Base-by-base conservation (phyloP, 2,797 vertebrate species). In the Antennarius maculatus region DNA sequence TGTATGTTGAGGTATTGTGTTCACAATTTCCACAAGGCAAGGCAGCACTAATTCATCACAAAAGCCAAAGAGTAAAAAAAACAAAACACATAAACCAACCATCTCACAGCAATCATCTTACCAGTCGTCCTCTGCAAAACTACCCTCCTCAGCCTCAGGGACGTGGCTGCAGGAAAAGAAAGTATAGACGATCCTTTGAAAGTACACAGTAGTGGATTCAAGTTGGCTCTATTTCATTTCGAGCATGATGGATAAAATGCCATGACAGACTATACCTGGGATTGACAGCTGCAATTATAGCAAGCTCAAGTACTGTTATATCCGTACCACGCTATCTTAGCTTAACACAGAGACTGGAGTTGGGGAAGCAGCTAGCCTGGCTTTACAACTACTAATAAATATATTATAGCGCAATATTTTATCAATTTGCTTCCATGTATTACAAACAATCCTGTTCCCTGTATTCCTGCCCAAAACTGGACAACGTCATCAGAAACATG, bases 111-210 rank as follows among this genome's bases (percentile, higher is more conserved):
- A 79, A 61, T 80, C 76, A 58, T 88, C 97, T 99, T 98, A 98
- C 97, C 97, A 94, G 91, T 96, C 95, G 48, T 97, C 96, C 83
- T 97, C 94, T 76, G 95, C 91, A 94, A 94, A 93, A 94, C 92
- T 95, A 96, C 92, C 94, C 80, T 98, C 97, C 92, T 98, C 97
- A 86, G 94, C 91, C 77, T 98, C 97, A 71, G 95, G 95, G 81
- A 92, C 91, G 92, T 98, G 97, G 89, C 97, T 99, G 95, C 91
- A 84, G 87, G 83, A 83, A 83, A 62, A 86, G 83, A 87, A 87
- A 83, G 85, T 80, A 88, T 81, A 59, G 69, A 34, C 31, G 34
- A 50, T 54, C 72, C 1, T 55, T 54, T 52, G 54, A 54, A 53
- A 41, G 70, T 51, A 37, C 31, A 53, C 27, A 18, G 55, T 65